phyloP scores from a whole-genome alignment of 2,797 vertebrate species.

The Lophotriccus pileatus region DNA sequence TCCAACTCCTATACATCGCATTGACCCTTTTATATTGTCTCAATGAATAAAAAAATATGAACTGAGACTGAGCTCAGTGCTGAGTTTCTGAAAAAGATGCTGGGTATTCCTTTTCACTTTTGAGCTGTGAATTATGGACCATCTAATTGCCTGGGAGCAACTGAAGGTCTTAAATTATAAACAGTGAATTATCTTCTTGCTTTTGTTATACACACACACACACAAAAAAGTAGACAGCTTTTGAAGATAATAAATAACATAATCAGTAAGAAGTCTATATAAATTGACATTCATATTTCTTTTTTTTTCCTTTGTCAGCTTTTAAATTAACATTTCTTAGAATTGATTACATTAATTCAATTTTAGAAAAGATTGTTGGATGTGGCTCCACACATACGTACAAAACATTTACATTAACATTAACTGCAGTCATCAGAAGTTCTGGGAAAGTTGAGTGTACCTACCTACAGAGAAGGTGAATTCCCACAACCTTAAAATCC shows the following conservation, averaged over 20 bases:
- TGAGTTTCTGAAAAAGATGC: neutral
- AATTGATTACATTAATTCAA: neutral
- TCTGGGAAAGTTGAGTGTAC: neutral
- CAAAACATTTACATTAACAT: neutral
- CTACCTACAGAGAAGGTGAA: neutral
- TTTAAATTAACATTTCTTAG: neutral
- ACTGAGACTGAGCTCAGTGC: neutral
- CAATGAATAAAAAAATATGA: neutral
- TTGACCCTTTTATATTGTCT: neutral
- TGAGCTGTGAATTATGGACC: neutral
- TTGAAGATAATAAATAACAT: neutral
- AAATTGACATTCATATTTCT: neutral
- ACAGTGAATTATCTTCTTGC: neutral
- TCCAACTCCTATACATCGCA: neutral
- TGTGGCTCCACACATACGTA: neutral
- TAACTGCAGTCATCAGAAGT: neutral
- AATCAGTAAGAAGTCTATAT: neutral
- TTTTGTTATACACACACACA: neutral
- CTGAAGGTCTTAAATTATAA: neutral
- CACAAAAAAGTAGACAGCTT: neutral
- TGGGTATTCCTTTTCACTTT: neutral
- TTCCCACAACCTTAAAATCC: neutral
- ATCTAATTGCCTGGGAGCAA: neutral
- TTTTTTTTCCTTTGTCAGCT: neutral
- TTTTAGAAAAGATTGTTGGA: neutral